Evolutionary conservation across 1,140 invertebrate species (phyloP), one percentile per base, ranked within the genome.

Genomic region (Temnothorax curvispinosus): DNA sequence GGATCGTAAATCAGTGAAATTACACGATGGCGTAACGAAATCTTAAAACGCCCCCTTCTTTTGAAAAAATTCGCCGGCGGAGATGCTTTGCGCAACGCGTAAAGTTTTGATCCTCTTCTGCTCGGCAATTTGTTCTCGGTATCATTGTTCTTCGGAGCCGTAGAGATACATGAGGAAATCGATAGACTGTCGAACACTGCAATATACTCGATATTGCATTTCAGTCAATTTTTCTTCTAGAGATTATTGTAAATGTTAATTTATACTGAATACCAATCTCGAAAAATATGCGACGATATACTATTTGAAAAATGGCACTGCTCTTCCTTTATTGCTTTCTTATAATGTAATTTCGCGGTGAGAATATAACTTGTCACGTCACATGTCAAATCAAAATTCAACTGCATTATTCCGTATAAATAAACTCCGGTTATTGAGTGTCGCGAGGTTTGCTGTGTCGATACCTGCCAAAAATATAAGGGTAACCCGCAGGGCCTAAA

Each of bases 1-100:
- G 86, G 86, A 82, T 82, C 89, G 76, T 90, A 90, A 90, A 90
- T 90, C 89, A 90, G 89, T 52, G 81, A 90, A 90, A 90, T 90
- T 90, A 58, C 75, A 87, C 71, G 82, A 80, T 90, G 88, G 86
- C 88, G 81, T 84, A 90, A 90, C 89, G 89, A 84, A 86, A 90
- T 89, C 72, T 87, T 89, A 87, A 90, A 87, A 89, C 88, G 69
- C 80, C 67, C 72, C 15, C 27, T 27, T 41, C 71, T 84, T 87
- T 89, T 21, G 41, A 84, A 74, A 82, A 84, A 84, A 60, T 62
- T 74, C 13, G 27, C 54, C 54, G 41, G n/a, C 69, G n/a, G 69
- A 84, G 18, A 32, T 81, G 67, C 21, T 84, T 84, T 84, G 54
- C 80, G 80, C 69, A 84, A 84, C 54, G 32, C 35, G 41, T 56